Percentiles rank a stretch among this genome's conserved stretches.
Evolutionary conservation across 1,140 invertebrate genomes (phyloP).

Genomic region (Phymastichus coffea): DNA sequence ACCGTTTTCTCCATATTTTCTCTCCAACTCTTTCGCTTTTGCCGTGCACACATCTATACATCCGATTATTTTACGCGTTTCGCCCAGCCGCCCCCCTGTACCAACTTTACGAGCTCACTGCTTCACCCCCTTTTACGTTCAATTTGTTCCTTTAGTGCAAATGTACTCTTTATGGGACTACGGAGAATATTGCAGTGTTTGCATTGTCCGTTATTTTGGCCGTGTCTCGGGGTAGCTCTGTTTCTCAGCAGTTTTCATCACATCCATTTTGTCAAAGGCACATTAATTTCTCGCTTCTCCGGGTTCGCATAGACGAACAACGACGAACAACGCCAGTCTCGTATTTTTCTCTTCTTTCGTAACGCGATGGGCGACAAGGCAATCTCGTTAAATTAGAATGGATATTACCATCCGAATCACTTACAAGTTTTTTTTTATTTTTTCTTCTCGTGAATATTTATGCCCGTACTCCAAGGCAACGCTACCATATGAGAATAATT

Average conservation of each 20-base stretch:
- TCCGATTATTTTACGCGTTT: too few species aligned
- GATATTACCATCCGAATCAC: too few species aligned
- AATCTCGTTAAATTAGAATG: conserved; percentile 13
- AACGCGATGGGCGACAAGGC: neutral
- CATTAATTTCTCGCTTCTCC: neutral
- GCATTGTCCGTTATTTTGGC: too few species aligned
- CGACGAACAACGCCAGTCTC: neutral
- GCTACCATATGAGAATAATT: too few species aligned
- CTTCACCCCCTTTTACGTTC: neutral
- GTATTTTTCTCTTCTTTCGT: neutral
- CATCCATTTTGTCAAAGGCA: neutral
- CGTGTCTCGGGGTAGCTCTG: too few species aligned
- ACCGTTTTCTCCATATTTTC: neutral
- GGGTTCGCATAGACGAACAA: neutral
- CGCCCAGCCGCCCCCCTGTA: too few species aligned
- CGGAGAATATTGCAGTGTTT: too few species aligned
- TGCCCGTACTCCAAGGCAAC: too few species aligned
- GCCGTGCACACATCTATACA: too few species aligned
- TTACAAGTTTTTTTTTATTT: neutral
- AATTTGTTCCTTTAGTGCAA: conserved; percentile 5
- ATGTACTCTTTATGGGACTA: neutral
- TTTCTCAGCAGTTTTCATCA: too few species aligned
- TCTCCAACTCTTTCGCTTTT: neutral
- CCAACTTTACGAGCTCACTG: neutral
- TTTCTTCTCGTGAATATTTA: too few species aligned